Evolutionary conservation across 2,888 invertebrate genomes (phyloP), one percentile per base, ranked within the genome.

Genomic region (Tinea semifulvella): DNA sequence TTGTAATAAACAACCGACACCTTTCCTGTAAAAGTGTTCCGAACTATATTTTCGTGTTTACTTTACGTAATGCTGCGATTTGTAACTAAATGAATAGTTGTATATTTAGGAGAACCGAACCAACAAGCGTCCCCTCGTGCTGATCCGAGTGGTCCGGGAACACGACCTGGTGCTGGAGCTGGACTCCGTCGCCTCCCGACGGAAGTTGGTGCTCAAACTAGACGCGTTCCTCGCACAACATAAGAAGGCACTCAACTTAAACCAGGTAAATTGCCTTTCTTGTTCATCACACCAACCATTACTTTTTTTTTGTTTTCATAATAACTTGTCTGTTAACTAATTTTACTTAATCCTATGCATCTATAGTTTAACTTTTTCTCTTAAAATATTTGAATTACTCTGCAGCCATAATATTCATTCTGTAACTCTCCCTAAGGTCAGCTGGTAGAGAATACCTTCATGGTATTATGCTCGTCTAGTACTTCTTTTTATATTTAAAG

Each of bases 141-240:
- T 96, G 19, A 74, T 94, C 31, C 83, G 93, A 25, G 90, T 93
- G 8, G 91, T 92, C 0, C 86, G 92, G 38, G 96, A 96, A 70
- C 96, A 97, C 59, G 97, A 97, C 74, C 77, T 97, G 49, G 96
- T 96, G 10, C 76, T 97, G 44, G 96, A 97, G 66, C 88, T 97
- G 63, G 95, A 95, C 60, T 89, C 93, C 0, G 74, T 88, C 26
- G 88, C 88, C 1, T 87, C 90, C 0, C 82, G 94, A 27, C 86
- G 92, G 52, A 96, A 95, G 68, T 96, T 96, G 61, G 84, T 95
- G 20, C 85, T 89, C 49, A 96, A 96, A 66, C 69, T 96, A 35
- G 95, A 96, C 61, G 86, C 91, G 22, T 96, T 96, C 65, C 75
- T 96, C 27, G 81, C 87, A 35, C 87, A 91, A 31, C 90, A 93